These are phyloP conservation scores for Dicrurus megarhynchus DNA, from an alignment of 2,113 vertebrate genomes.

Conservation along the genomic window DNA sequence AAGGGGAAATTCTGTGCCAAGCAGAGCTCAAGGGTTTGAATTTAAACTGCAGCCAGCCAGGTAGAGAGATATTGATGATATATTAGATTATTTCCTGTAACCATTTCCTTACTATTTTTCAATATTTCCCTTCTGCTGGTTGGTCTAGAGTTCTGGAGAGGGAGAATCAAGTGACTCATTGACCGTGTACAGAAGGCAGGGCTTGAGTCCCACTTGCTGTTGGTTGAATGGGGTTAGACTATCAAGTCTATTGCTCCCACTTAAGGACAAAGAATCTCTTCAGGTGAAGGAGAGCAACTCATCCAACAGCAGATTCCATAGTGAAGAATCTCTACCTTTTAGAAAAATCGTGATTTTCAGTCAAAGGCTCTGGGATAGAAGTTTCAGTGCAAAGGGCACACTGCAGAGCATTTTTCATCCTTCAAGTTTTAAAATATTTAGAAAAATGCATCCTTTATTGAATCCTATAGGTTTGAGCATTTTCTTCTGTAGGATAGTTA, in stretches of 20 bases:
- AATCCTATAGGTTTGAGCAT: not conserved
- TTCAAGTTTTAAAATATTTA: not conserved
- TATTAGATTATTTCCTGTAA: not conserved
- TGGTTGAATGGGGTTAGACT: not conserved
- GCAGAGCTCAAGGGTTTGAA: not conserved
- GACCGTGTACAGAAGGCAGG: not conserved
- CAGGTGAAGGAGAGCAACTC: not conserved
- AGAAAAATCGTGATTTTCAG: not conserved
- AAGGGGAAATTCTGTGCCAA: not conserved
- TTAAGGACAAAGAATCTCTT: not conserved
- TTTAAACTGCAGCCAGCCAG: not conserved
- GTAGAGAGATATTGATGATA: not conserved
- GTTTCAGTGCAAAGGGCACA: not conserved
- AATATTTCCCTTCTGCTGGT: not conserved
- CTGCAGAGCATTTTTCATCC: not conserved
- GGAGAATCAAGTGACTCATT: not conserved
- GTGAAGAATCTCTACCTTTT: not conserved
- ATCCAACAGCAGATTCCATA: not conserved
- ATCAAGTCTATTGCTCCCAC: not conserved
- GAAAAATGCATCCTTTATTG: not conserved
- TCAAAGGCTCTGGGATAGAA: not conserved
- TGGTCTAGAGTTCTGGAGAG: not conserved
- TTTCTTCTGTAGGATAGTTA: not conserved
- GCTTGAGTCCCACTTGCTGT: not conserved
- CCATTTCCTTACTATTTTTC: not conserved